These are phyloP conservation scores for Celastrina argiolus DNA, from an alignment of 2,888 invertebrate genomes.

Conservation along the genomic window DNA sequence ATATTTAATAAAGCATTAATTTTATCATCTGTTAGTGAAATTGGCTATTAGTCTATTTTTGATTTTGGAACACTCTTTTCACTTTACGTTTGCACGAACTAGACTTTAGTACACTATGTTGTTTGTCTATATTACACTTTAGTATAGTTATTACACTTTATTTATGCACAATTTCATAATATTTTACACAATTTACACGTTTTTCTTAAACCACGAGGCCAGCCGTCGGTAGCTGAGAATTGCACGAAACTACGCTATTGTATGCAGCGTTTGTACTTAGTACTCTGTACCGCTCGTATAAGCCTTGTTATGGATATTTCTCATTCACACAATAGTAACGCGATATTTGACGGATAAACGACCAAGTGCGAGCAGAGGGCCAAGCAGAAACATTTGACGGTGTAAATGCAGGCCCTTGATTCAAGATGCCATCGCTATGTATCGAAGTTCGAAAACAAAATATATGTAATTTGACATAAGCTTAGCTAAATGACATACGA, in stretches of 20 bases:
- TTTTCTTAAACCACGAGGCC: slow-evolving; percentile 43
- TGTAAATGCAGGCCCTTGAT: too few species aligned
- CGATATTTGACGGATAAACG: slow-evolving; percentile 41
- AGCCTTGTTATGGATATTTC: slow-evolving; percentile 69
- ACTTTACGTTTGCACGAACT: background rate
- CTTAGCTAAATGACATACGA: too few species aligned
- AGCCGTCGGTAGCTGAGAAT: slow-evolving; percentile 71
- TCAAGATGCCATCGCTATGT: too few species aligned
- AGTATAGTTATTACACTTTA: too few species aligned
- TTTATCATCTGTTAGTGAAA: too few species aligned
- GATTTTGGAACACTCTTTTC: background rate
- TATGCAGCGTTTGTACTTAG: slow-evolving; percentile 72
- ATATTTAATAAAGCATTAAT: too few species aligned
- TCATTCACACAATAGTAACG: slow-evolving; percentile 66
- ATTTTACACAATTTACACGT: background rate
- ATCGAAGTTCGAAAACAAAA: too few species aligned
- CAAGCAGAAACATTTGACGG: too few species aligned
- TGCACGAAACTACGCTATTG: slow-evolving; percentile 73
- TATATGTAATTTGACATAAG: too few species aligned
- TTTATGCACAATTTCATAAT: background rate
- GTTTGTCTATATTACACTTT: background rate
- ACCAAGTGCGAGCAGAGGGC: background rate
- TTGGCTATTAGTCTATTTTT: background rate
- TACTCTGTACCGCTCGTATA: too few species aligned
- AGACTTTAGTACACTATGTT: background rate